Evolutionary conservation across 2,888 invertebrate species (phyloP), one percentile per base, ranked within the genome.

Genomic region (Rhorus exstirpatorius): DNA sequence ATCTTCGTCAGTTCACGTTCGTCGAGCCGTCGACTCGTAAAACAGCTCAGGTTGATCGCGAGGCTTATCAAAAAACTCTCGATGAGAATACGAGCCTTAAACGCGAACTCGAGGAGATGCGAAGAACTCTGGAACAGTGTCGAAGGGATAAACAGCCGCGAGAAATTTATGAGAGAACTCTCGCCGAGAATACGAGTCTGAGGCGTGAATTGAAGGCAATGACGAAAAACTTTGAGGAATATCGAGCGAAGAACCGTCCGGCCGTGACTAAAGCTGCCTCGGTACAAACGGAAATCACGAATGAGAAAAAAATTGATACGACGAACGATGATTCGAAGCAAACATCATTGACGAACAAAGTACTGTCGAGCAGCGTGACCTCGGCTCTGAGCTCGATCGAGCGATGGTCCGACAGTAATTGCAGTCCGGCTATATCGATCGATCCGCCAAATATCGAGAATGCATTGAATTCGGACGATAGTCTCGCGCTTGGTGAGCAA

Each of bases 391-490:
- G 90, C 46, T 89, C 91, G 6, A 87, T 87, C 21, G 88, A 88
- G 3, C 90, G 89, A 0, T 93, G 92, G 92, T 88, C 92, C 6
- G 92, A 92, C 7, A 90, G 89, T 44, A 88, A 87, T 31, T 85
- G 84, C 70, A 90, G 87, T 58, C 85, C 89, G 10, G 86, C 86
- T 0, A 83, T 90, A 67, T 92, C 92, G 0, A 80, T 90, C 24
- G 86, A 86, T 21, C 89, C 90, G 51, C 91, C 92, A 0, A 89
- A 89, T 71, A 67, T 91, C 10, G 87, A 87, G 1, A 84, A 83
- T 55, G 82, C 85, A 35, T 75, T 90, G 3, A 89, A 88, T 75
- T 89, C 90, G 0, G 91, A 91, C 49, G 90, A 90, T 8, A 91
- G 91, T 58, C 49, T 72, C 60, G 26, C 76, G 46, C n/a, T 19